A percentile compares a stretch with the other conserved stretches of the same genome.
These are phyloP conservation scores for Panulirus ornatus DNA, from an alignment of 1,140 invertebrate genomes.

Conservation along the genomic window DNA sequence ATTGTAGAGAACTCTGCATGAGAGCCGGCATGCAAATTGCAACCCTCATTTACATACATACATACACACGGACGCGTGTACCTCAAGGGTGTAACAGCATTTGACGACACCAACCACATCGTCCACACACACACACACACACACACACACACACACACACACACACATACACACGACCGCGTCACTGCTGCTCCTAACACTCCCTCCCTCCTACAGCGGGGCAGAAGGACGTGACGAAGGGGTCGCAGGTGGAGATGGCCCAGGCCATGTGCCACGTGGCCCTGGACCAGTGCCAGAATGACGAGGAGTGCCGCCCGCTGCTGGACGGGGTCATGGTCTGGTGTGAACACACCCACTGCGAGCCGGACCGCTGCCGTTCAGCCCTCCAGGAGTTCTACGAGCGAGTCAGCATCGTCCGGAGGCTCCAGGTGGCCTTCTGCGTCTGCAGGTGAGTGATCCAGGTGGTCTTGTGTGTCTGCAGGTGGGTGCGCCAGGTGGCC, in stretches of 20 bases:
- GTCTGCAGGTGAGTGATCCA: slow-evolving; percentile 67
- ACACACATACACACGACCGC: no score
- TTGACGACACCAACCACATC: no score
- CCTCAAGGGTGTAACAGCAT: no score
- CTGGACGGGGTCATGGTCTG: slow-evolving; percentile 66
- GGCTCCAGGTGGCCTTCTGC: slow-evolving; percentile 74
- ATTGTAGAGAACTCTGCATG: no score
- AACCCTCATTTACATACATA: no score
- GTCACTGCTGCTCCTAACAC: no score
- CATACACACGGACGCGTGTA: no score
- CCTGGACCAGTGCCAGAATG: slow-evolving; percentile 56
- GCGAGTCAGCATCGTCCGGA: slow-evolving; percentile 54
- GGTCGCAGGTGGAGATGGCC: slow-evolving; percentile 28
- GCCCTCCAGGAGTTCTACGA: slow-evolving; percentile 73
- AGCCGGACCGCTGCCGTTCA: slow-evolving; percentile 67
- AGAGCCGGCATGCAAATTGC: no score
- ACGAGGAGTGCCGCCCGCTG: slow-evolving; percentile 46
- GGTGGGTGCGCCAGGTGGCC: not conserved
- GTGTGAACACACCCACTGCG: slow-evolving; percentile 74
- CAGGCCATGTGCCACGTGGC: slow-evolving; percentile 72
- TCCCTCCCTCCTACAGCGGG: slow-evolving; percentile 15
- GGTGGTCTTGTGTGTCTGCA: not conserved
- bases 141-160: not conserved
- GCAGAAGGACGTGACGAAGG: slow-evolving; percentile 29
- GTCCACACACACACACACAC: no score